Percentiles rank a stretch among this genome's conserved stretches.
Conservation (phyloP, 2,888 invertebrate genomes). For the Epistrophe grossulariae region DNA sequence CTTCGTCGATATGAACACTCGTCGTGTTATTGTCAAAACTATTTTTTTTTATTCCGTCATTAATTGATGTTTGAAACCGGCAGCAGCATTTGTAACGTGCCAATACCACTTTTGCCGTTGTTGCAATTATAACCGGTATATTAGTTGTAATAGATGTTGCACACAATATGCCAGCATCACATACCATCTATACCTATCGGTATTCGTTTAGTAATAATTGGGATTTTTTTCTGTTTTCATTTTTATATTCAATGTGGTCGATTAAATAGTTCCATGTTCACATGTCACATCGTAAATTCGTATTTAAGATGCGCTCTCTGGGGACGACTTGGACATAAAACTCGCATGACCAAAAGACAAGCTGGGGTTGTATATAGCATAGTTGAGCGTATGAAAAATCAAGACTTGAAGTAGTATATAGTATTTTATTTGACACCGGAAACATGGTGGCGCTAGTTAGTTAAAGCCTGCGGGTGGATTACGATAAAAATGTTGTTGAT, state of each 20-base stretch:
- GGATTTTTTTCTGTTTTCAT: background rate
- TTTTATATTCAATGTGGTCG: slow-evolving; percentile 16
- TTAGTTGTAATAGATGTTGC: slow-evolving; percentile 71
- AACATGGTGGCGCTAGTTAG: slow-evolving; percentile 57
- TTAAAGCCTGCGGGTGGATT: slow-evolving; percentile 47
- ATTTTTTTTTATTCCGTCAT: slow-evolving; percentile 58
- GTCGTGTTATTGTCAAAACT: slow-evolving; percentile 26
- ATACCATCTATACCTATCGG: background rate
- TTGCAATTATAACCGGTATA: slow-evolving; percentile 73
- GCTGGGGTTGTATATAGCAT: no score
- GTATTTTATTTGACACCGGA: slow-evolving; percentile 64
- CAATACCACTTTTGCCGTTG: slow-evolving; percentile 55
- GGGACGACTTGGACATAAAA: slow-evolving; percentile 12
- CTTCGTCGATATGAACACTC: background rate
- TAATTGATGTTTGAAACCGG: slow-evolving; percentile 68
- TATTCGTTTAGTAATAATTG: slow-evolving; percentile 53
- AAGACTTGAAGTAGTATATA: slow-evolving; percentile 1
- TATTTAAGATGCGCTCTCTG: slow-evolving; percentile 35
- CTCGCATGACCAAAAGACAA: background rate
- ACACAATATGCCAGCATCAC: slow-evolving; percentile 42
- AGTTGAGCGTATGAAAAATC: slow-evolving; percentile 10
- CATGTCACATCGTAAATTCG: slow-evolving; percentile 66
- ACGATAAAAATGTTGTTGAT: slow-evolving; percentile 2
- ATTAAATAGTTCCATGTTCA: slow-evolving; percentile 60
- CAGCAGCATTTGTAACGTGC: slow-evolving; percentile 21